Percentiles rank a stretch among this genome's conserved stretches.
Conservation (phyloP, 2,797 vertebrate genomes). For the Eleutherodactylus coqui region DNA sequence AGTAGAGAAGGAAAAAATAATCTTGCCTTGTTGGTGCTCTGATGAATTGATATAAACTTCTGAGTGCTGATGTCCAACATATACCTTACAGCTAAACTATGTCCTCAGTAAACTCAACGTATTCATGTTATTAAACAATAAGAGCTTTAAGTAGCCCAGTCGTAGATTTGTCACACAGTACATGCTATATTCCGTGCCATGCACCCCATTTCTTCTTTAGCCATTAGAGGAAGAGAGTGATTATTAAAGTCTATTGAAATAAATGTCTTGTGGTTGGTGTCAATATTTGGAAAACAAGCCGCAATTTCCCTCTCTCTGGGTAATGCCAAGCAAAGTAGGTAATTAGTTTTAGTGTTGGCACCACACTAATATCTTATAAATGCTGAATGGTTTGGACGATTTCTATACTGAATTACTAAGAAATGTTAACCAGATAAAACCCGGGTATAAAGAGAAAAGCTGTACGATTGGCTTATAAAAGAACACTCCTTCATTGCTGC, state of each 20-base stretch:
- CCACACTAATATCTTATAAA: slow-evolving; percentile 39
- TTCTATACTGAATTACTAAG: slow-evolving; percentile 6
- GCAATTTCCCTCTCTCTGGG: slow-evolving; percentile 39
- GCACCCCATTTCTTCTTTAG: neutral
- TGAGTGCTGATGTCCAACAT: neutral
- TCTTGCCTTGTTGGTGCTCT: neutral
- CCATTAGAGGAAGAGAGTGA: slow-evolving; percentile 4
- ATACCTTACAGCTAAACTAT: neutral
- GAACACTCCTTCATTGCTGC: neutral
- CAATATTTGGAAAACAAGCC: slow-evolving; percentile 41
- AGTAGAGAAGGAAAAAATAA: no score
- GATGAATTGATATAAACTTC: neutral
- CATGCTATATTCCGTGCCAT: neutral
- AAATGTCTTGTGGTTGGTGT: slow-evolving; percentile 45
- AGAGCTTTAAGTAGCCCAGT: neutral
- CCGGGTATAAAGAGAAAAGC: no score
- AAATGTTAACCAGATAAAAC: neutral
- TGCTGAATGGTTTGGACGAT: slow-evolving; percentile 45
- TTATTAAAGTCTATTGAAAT: slow-evolving; percentile 6
- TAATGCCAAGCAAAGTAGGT: slow-evolving; percentile 44
- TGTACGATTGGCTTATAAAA: no score
- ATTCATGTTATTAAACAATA: neutral
- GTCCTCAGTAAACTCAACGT: neutral
- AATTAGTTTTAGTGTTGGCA: slow-evolving; percentile 39
- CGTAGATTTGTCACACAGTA: neutral